Evolutionary conservation across 2,888 invertebrate species (phyloP), one percentile per base, ranked within the genome.

Genomic region (Chloroclystis v-ata): DNA sequence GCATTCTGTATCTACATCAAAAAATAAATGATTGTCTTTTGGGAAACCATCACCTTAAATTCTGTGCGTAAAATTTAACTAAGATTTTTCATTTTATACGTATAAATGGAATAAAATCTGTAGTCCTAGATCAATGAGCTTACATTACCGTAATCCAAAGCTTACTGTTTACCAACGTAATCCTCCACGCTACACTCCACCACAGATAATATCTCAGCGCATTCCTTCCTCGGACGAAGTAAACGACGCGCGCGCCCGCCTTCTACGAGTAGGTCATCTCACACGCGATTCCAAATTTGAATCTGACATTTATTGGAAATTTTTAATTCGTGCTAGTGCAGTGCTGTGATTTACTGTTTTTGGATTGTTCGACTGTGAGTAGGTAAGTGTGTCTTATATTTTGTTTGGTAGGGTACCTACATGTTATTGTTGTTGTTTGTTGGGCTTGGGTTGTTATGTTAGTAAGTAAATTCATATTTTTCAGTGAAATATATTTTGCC

Each of bases 101-200:
- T n/a, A n/a, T n/a, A n/a, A n/a, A n/a, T n/a, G n/a, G n/a, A n/a
- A n/a, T n/a, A n/a, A n/a, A n/a, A n/a, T n/a, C n/a, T n/a, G n/a
- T n/a, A n/a, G n/a, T n/a, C n/a, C n/a, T n/a, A 5, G 20, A 20
- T 5, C 20, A 61, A 48, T 20, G 20, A 60, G 58, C 46, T 62
- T 48, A 59, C 56, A 60, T 57, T 55, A 59, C 57, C 52, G 57
- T 57, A 59, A 57, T 37, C 35, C 54, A 59, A 53, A 71, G 72
- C 70, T 72, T 77, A 78, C 76, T 69, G 80, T 55, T 55, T 52
- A 75, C 70, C 75, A 69, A 65, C 66, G 75, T 75, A 77, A 80
- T 61, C 57, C 60, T 55, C 45, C 55, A 32, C 40, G 10, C 37
- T 60, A 63, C 66, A 67, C 61, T 67, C 67, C 59, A 56, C 2